Evolutionary conservation across 2,888 invertebrate species (phyloP).

Genomic region (Meiosimyza platycephala): DNA sequence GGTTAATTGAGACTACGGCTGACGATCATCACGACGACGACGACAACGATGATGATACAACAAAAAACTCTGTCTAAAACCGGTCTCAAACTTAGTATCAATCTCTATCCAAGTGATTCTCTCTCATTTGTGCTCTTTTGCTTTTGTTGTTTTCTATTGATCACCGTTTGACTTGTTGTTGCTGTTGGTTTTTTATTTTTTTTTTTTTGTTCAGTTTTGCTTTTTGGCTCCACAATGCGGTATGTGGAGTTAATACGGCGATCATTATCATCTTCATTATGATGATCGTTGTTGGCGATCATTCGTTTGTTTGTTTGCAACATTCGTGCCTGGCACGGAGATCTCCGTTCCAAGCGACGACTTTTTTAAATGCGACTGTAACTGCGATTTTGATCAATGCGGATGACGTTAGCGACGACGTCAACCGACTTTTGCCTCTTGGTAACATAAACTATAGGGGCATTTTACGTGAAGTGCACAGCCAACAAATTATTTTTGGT

Average conservation of each 20-base stretch:
- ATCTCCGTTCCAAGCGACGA: constrained; percentile 57
- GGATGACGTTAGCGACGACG: constrained; percentile 48
- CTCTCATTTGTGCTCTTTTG: constrained; percentile 1
- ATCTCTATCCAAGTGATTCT: background rate
- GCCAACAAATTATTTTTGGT: too few species aligned
- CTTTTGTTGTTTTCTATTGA: constrained; percentile 26
- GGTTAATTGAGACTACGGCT: background rate
- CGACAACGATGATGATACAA: too few species aligned
- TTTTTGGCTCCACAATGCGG: constrained; percentile 9
- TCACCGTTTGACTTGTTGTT: constrained; percentile 11
- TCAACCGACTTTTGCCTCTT: constrained; percentile 37
- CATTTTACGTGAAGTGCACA: background rate
- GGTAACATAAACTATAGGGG: constrained; percentile 18
- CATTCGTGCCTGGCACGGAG: constrained; percentile 61
- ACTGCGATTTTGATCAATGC: constrained; percentile 35
- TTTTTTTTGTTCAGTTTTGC: background rate
- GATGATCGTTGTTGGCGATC: constrained; percentile 3
- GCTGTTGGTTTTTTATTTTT: background rate
- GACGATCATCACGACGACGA: background rate
- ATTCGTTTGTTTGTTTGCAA: constrained; percentile 28
- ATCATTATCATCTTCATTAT: too few species aligned
- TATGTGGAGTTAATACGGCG: background rate
- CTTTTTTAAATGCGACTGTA: constrained; percentile 7
- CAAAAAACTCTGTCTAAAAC: constrained; percentile 7
- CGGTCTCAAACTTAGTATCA: constrained; percentile 16